A percentile compares a stretch with the other conserved stretches of the same genome.
Evolutionary conservation across 2,113 vertebrate genomes (phyloP).

Genomic region (Crypturellus undulatus): DNA sequence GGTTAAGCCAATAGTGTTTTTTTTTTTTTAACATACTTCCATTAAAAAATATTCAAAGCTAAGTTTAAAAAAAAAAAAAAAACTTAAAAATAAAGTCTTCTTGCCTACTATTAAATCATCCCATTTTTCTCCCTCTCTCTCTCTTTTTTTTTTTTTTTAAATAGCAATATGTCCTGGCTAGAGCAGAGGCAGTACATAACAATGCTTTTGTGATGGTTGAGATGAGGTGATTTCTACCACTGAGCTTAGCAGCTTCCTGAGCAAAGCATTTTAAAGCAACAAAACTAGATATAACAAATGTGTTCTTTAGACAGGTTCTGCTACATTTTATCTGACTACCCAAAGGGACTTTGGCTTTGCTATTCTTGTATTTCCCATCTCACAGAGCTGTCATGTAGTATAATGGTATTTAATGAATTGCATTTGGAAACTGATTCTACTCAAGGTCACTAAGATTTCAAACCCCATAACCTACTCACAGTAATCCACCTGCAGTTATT

Average conservation of each 20-base stretch:
- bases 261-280: slow-evolving; percentile 50
- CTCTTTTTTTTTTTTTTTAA: background rate
- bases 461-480: background rate
- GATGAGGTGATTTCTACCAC: slow-evolving; percentile 12
- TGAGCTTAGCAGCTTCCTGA: slow-evolving; percentile 22
- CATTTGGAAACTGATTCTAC: slow-evolving; percentile 46
- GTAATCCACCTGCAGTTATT: slow-evolving; percentile 6
- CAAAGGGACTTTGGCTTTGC: slow-evolving; percentile 31
- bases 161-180: background rate
- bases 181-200: background rate
- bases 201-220: slow-evolving; percentile 5
- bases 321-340: slow-evolving; percentile 63
- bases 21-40: background rate
- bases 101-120: too few relatives aligned
- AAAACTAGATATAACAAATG: slow-evolving; percentile 57
- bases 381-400: slow-evolving; percentile 39
- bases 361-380: slow-evolving; percentile 34
- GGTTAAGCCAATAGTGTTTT: background rate
- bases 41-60: too few relatives aligned
- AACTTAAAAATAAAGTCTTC: too few relatives aligned
- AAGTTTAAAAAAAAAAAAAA: background rate
- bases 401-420: slow-evolving; percentile 62
- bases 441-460: slow-evolving; percentile 58
- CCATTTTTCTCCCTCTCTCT: too few relatives aligned
- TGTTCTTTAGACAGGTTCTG: slow-evolving; percentile 57